Conservation (phyloP, 2,888 invertebrate species). For the Volucella bombylans region DNA sequence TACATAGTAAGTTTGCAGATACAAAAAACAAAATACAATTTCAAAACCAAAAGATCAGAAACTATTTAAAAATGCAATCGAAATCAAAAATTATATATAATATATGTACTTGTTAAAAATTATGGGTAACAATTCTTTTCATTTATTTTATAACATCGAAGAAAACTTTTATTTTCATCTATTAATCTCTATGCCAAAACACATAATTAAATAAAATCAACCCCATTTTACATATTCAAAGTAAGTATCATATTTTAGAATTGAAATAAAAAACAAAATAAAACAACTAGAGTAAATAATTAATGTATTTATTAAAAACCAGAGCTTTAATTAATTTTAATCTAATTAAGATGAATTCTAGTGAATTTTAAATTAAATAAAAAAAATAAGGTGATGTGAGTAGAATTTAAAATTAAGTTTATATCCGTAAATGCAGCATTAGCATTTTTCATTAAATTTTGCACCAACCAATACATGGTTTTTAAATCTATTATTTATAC, state of each 20-base stretch:
- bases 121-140: conserved; percentile 7
- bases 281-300: conserved; percentile 32
- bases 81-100: conserved; percentile 61
- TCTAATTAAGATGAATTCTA: conserved; percentile 70
- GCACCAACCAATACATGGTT: conserved; percentile 22
- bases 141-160: conserved; percentile 58
- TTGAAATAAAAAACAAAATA: conserved; percentile 16
- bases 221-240: conserved; percentile 6
- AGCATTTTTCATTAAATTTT: conserved; percentile 27
- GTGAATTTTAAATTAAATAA: conserved; percentile 46
- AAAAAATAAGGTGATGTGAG: conserved; percentile 59
- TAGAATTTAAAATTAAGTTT: conserved; percentile 43
- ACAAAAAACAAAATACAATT: conserved; percentile 23
- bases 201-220: background rate
- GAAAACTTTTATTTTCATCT: conserved; percentile 14
- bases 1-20: conserved; percentile 40
- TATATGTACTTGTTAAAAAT: conserved; percentile 43
- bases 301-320: conserved; percentile 60
- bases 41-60: conserved; percentile 47
- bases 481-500: conserved; percentile 9
- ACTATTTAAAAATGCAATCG: conserved; percentile 63
- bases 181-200: conserved; percentile 5
- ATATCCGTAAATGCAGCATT: conserved; percentile 23
- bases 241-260: conserved; percentile 15
- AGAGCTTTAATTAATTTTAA: conserved; percentile 75